A percentile compares a stretch with the other conserved stretches of the same genome.
These are phyloP conservation scores for Omphaloscelis lunosa DNA, from an alignment of 2,888 invertebrate genomes.

Conservation along the genomic window DNA sequence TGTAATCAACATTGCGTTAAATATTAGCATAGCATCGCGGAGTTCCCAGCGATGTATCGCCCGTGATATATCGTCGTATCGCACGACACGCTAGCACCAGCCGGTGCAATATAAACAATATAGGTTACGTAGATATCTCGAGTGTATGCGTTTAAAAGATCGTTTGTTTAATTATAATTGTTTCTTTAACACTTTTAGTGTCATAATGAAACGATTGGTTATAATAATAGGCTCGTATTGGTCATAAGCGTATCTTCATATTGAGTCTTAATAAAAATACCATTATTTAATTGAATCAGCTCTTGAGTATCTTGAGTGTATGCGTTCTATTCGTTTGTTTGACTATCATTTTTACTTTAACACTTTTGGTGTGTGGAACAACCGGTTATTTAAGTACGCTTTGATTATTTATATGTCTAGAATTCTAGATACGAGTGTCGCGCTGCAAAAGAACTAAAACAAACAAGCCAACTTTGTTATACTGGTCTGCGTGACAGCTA, in stretches of 20 bases:
- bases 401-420: too few relatives aligned
- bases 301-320: not conserved
- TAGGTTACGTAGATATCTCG: not conserved
- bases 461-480: too few relatives aligned
- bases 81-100: slow-evolving; percentile 36
- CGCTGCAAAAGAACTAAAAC: too few relatives aligned
- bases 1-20: slow-evolving; percentile 13
- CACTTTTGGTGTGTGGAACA: too few relatives aligned
- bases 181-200: not conserved
- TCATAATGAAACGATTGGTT: not conserved
- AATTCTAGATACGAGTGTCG: too few relatives aligned
- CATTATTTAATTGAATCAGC: not conserved
- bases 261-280: not conserved
- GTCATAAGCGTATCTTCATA: not conserved
- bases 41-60: slow-evolving; percentile 26
- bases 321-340: not conserved
- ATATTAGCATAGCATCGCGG: slow-evolving; percentile 34
- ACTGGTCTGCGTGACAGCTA: too few relatives aligned
- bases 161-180: slow-evolving; percentile 16
- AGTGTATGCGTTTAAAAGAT: slow-evolving; percentile 3
- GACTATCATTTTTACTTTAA: not conserved
- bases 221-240: not conserved
- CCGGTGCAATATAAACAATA: not conserved
- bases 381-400: too few relatives aligned
- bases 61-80: slow-evolving; percentile 41